Evolutionary conservation across 2,888 invertebrate species (phyloP), one percentile per base, ranked within the genome.

Genomic region (Lucinisca nassula): DNA sequence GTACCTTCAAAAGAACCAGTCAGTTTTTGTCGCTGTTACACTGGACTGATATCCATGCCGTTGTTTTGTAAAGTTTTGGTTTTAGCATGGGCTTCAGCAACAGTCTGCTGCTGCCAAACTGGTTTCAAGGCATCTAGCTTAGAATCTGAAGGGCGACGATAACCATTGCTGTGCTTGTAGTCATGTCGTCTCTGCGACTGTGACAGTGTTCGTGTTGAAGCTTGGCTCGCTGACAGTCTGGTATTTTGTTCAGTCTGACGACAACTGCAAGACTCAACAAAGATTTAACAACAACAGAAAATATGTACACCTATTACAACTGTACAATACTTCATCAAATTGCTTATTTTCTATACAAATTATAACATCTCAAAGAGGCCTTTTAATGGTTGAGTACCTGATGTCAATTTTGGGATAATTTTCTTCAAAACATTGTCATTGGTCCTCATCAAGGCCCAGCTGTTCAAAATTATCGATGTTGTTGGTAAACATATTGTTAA

Each of bases 261-360:
- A 32, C 67, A 67, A 67, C 67, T 67, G 67, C 17, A 67, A 35
- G 32, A 67, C 67, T 67, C 67, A 67, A 67, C 67, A 67, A 35
- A 67, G 12, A 67, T 67, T 67, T 35, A 67, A 67, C 67, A 67
- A 67, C 67, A 67, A 67, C 67, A 67, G 35, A 1, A 3, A 67
- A 8, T 67, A 67, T 67, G n/a, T 67, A 67, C 67, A 67, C 1
- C 32, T 17, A n/a, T n/a, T n/a, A 4, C 30, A 30, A 61, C 8
- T 35, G 32, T 67, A 58, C 58, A 58, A 6, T 27, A 58, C n/a
- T 58, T 27, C 58, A 58, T 21, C 24, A n/a, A 58, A 58, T 58
- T 58, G 58, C 58, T 58, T 58, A 8, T 27, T n/a, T 8, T 27
- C 24, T 24, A 58, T n/a, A n/a, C n/a, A n/a, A n/a, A n/a, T n/a